A percentile compares a stretch with the other conserved stretches of the same genome.
Conservation (phyloP, 2,113 vertebrate genomes). For the Recurvirostra avosetta region DNA sequence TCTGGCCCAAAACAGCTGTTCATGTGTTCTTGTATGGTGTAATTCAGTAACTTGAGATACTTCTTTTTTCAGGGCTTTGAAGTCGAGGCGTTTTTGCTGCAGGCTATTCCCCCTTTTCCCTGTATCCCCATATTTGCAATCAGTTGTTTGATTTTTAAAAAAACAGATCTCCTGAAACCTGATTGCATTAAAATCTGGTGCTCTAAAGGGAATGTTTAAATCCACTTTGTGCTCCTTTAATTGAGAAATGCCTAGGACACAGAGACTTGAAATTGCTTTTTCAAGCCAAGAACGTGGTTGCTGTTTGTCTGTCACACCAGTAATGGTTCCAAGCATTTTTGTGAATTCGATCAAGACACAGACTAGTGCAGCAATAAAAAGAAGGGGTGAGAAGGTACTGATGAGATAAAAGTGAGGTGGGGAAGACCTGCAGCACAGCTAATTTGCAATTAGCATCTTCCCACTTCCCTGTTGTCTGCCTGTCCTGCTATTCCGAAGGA, state of each 20-base stretch:
- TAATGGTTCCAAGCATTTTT: neutral
- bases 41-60: neutral
- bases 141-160: neutral
- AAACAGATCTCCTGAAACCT: neutral
- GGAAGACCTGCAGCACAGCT: neutral
- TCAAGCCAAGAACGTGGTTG: neutral
- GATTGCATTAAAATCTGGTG: neutral
- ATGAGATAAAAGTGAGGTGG: neutral
- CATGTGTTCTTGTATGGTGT: neutral
- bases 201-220: neutral
- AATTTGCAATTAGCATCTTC: neutral
- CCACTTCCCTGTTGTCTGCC: neutral
- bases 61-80: neutral
- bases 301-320: conserved; percentile 19
- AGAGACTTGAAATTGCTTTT: conserved; percentile 9
- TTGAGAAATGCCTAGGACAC: neutral
- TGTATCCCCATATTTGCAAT: neutral
- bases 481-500: neutral
- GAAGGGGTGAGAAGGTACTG: neutral
- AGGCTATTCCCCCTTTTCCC: neutral
- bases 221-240: neutral
- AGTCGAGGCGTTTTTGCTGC: neutral
- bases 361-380: neutral
- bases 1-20: neutral
- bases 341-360: neutral